These are phyloP conservation scores for Platyura marginata DNA, from an alignment of 1,140 invertebrate species.

Conservation along the genomic window DNA sequence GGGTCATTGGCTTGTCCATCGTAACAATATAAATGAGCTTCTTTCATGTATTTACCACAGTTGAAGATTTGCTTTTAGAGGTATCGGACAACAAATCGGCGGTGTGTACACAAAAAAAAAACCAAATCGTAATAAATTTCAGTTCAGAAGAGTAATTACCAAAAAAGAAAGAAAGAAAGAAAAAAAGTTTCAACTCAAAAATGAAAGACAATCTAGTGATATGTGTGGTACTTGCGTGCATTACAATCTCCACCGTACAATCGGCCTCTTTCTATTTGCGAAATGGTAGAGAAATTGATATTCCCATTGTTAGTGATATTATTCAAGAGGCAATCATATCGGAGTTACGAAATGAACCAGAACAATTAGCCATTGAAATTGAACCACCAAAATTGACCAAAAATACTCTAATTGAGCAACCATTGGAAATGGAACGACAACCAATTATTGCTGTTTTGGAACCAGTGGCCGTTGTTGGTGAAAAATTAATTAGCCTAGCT, in stretches of 20 bases:
- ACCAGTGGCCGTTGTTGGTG: not conserved
- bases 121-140: too few relatives aligned
- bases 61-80: too few relatives aligned
- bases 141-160: too few relatives aligned
- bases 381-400: not conserved
- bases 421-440: not conserved
- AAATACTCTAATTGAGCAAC: not conserved
- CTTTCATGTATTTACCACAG: too few relatives aligned
- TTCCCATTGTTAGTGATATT: not conserved
- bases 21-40: too few relatives aligned
- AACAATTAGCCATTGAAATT: not conserved
- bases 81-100: too few relatives aligned
- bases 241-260: not conserved
- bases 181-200: too few relatives aligned
- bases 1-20: too few relatives aligned
- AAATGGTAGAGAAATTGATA: not conserved
- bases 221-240: not conserved
- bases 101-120: too few relatives aligned
- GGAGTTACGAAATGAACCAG: not conserved
- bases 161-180: too few relatives aligned
- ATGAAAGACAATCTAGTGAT: too few relatives aligned
- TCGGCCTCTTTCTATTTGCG: not conserved
- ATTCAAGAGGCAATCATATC: not conserved
- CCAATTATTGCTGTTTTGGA: not conserved
- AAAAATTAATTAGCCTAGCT: not conserved